Conservation (phyloP, 2,888 invertebrate genomes). For the Biston betularia region DNA sequence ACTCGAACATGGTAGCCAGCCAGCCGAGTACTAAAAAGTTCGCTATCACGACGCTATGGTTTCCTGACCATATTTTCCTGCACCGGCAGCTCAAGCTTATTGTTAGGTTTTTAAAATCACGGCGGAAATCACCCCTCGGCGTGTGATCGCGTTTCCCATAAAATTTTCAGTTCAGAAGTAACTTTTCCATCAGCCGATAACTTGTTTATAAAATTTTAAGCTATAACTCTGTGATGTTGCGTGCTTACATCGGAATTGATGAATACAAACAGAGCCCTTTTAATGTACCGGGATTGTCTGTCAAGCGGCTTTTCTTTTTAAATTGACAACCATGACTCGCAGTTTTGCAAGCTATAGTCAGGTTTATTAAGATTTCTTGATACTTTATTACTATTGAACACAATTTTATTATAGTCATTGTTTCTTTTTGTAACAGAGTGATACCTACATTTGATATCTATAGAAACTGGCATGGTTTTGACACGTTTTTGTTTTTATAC, state of each 20-base stretch:
- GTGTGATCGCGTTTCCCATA: neutral
- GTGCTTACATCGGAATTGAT: slow-evolving; percentile 60
- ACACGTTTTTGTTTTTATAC: too few species aligned
- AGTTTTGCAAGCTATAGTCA: slow-evolving; percentile 32
- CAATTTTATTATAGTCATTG: neutral
- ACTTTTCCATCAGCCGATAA: slow-evolving; percentile 15
- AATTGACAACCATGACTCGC: slow-evolving; percentile 53
- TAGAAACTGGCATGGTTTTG: too few species aligned
- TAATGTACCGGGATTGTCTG: slow-evolving; percentile 56
- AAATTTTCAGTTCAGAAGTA: neutral
- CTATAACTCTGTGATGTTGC: slow-evolving; percentile 47
- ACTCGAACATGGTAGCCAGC: too few species aligned
- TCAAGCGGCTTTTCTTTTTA: slow-evolving; percentile 55
- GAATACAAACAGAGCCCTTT: slow-evolving; percentile 60
- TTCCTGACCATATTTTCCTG: too few species aligned
- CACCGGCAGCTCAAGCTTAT: too few species aligned
- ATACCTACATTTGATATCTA: neutral
- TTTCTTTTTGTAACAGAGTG: neutral
- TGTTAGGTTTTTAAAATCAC: too few species aligned
- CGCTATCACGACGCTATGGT: too few species aligned
- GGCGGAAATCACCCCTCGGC: neutral
- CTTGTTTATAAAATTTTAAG: slow-evolving; percentile 40
- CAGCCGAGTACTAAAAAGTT: too few species aligned
- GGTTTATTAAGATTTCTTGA: neutral
- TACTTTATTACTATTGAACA: neutral